Evolutionary conservation across 1,140 invertebrate genomes (phyloP).

Genomic region (Lordiphosa collinella): DNA sequence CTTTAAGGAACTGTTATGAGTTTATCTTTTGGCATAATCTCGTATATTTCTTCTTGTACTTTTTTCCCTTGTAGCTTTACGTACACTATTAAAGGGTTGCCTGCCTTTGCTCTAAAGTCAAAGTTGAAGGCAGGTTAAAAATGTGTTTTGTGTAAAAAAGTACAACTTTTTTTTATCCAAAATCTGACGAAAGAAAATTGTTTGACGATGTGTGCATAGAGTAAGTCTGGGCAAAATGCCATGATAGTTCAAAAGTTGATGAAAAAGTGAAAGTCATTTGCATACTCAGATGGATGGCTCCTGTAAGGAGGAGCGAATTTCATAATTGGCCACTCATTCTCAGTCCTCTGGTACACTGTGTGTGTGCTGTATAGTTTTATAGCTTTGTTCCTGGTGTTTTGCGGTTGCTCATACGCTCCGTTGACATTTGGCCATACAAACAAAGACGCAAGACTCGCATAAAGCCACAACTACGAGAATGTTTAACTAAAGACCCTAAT

Average conservation of each 20-base stretch:
- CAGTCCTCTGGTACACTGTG: neutral
- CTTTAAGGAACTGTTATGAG: too few species aligned
- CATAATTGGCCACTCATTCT: slow-evolving; percentile 45
- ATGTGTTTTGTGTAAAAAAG: too few species aligned
- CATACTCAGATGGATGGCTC: slow-evolving; percentile 15
- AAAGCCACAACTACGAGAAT: slow-evolving; percentile 35
- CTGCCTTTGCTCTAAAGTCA: too few species aligned
- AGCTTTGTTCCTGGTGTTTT: slow-evolving; percentile 9
- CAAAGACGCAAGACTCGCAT: slow-evolving; percentile 42
- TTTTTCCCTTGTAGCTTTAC: too few species aligned
- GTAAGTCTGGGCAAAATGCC: neutral
- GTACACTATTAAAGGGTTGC: too few species aligned
- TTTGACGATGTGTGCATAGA: too few species aligned
- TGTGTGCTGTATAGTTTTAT: slow-evolving; percentile 18
- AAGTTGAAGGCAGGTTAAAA: too few species aligned
- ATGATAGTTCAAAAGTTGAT: too few species aligned
- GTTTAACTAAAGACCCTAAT: slow-evolving; percentile 53
- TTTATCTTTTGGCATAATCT: too few species aligned
- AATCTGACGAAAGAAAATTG: too few species aligned
- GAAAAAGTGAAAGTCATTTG: slow-evolving; percentile 10
- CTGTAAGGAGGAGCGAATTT: slow-evolving; percentile 28
- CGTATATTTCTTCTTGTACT: too few species aligned
- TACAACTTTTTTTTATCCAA: neutral
- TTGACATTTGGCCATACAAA: slow-evolving; percentile 43
- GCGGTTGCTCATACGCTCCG: slow-evolving; percentile 50